Conservation (phyloP, 2,888 invertebrate genomes). For the Protodeltote pygarga region DNA sequence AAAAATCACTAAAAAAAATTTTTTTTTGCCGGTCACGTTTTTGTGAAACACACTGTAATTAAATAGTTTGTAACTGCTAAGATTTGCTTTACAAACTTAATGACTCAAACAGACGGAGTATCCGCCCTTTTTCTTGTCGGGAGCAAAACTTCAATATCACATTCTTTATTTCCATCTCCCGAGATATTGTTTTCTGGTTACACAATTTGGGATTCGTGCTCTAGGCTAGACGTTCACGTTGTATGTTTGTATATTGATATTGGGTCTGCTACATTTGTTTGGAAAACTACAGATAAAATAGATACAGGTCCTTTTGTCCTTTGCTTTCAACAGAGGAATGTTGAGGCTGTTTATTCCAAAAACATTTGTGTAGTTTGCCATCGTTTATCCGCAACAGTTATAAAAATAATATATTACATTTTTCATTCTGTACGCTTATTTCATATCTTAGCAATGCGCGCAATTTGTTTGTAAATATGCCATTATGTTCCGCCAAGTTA, state of each 20-base stretch:
- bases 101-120: constrained; percentile 17
- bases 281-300: not conserved
- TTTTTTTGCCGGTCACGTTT: too few relatives aligned
- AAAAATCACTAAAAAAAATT: too few relatives aligned
- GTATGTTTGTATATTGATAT: constrained; percentile 30
- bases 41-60: too few relatives aligned
- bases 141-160: constrained; percentile 34
- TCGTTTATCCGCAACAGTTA: not conserved
- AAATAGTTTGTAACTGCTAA: constrained; percentile 13
- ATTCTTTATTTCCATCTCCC: constrained; percentile 29
- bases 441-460: not conserved
- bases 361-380: too few relatives aligned
- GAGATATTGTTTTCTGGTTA: constrained; percentile 40
- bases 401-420: constrained; percentile 1
- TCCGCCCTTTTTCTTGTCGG: constrained; percentile 23
- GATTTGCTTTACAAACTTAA: constrained; percentile 8
- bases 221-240: constrained; percentile 36
- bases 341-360: too few relatives aligned
- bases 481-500: constrained; percentile 1
- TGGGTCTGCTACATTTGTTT: not conserved
- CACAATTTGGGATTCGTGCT: constrained; percentile 29
- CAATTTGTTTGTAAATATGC: not conserved
- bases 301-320: not conserved
- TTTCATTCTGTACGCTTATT: constrained; percentile 3
- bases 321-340: too few relatives aligned